Base-by-base conservation (phyloP, 2,797 vertebrate genomes). In the Syngnathus rostellatus region DNA sequence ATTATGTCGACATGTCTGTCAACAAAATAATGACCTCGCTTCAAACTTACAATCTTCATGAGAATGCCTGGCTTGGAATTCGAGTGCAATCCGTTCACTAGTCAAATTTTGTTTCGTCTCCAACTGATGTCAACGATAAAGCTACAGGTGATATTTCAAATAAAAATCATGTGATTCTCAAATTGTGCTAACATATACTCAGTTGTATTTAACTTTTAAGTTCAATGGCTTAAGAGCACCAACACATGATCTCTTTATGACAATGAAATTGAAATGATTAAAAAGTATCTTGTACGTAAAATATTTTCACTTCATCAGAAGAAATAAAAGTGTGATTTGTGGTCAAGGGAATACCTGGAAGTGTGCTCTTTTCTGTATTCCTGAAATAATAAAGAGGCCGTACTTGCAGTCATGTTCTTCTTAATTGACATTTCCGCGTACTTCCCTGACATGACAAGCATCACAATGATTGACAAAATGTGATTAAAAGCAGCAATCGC, bases 1-100 rank as follows among this genome's bases (percentile, higher is more conserved):
- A 66, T 25, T 23, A 41, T 11, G 8, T 78, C 31, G 8, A 76
- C 68, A 86, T 80, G 82, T 54, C 19, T 51, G 73, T 80, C 71
- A 80, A 77, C 76, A 76, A 31, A 62, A 64, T 40, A 5, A 63
- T 19, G 38, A 54, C 69, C 67, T 59, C 12, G 75, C 74, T 68
- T 69, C 70, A 79, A 72, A 81, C 64, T 72, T 58, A 12, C 67
- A 39, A 54, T 17, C 64, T 64, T 68, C 62, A 43, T 50, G n/a
- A 50, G 48, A n/a, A 50, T 50, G 19, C 17, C 46, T 50, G 17
- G 2, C 46, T 50, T 50, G 46, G 17, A 23, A n/a, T 51, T 51
- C 6, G 19, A 51, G 8, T n/a, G 16, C 19, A 51, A 51, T 5
- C 21, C 3, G 23, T 25, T 54, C 21, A 1, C 9, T 25, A 11